phyloP scores from a whole-genome alignment of 1,140 invertebrate species.

The Berghia stephanieae region DNA sequence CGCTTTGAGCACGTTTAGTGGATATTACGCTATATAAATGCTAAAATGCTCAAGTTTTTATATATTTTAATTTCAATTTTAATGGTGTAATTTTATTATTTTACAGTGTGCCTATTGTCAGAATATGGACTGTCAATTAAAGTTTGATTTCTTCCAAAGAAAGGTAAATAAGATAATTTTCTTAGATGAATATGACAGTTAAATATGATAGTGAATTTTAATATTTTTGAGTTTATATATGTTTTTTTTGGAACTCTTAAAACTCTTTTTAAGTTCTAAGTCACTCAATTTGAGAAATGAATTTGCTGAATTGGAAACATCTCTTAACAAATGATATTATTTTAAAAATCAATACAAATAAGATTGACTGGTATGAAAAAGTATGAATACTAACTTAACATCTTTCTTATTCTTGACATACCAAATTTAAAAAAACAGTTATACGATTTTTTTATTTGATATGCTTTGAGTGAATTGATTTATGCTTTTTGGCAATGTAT shows the following conservation, averaged over 20 bases:
- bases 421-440: too few relatives aligned
- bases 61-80: too few relatives aligned
- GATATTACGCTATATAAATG: too few relatives aligned
- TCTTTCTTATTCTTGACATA: too few relatives aligned
- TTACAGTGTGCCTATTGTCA: slow-evolving; percentile 66
- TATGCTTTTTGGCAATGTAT: background rate
- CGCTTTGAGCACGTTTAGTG: too few relatives aligned
- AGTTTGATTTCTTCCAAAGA: slow-evolving; percentile 69
- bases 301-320: background rate
- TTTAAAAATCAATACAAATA: too few relatives aligned
- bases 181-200: slow-evolving; percentile 5
- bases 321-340: background rate
- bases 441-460: background rate
- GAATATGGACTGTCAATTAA: slow-evolving; percentile 61
- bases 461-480: background rate
- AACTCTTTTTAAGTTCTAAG: background rate
- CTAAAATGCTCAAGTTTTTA: too few relatives aligned
- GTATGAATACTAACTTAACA: too few relatives aligned
- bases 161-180: too few relatives aligned
- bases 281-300: background rate
- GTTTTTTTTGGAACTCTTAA: too few relatives aligned
- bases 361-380: too few relatives aligned
- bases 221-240: background rate
- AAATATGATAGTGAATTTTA: background rate
- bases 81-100: slow-evolving; percentile 24